These are phyloP conservation scores for Hoplodrina ambigua DNA, from an alignment of 2,888 invertebrate species.

Conservation along the genomic window DNA sequence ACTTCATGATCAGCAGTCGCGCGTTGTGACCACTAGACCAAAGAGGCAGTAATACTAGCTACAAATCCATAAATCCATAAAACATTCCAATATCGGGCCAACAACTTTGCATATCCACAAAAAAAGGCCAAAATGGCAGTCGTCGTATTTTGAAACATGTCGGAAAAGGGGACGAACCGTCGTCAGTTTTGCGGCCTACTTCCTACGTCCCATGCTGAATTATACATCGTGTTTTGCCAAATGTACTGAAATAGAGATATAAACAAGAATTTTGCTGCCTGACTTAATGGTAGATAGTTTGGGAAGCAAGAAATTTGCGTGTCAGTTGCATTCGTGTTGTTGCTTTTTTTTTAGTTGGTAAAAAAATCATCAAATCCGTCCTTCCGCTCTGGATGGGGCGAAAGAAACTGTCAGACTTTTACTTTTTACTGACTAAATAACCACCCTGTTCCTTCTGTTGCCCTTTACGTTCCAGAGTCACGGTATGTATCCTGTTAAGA, in stretches of 20 bases:
- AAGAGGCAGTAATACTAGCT: too few relatives aligned
- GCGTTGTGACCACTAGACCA: too few relatives aligned
- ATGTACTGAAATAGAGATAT: conserved; percentile 39
- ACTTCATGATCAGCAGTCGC: too few relatives aligned
- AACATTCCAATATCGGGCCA: conserved; percentile 29
- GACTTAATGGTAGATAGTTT: background rate
- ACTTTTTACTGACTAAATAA: too few relatives aligned
- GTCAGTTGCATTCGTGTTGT: background rate
- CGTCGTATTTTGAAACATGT: conserved; percentile 47
- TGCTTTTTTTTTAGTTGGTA: too few relatives aligned
- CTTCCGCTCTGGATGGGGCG: too few relatives aligned
- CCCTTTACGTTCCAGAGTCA: too few relatives aligned
- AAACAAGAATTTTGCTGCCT: conserved; percentile 19
- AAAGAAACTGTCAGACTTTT: too few relatives aligned
- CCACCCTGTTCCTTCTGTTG: too few relatives aligned
- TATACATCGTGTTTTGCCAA: conserved; percentile 58
- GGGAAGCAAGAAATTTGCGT: conserved; percentile 12
- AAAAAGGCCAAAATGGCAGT: conserved; percentile 24
- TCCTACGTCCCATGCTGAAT: conserved; percentile 57
- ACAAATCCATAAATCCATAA: conserved; percentile 7
- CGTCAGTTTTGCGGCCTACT: conserved; percentile 56
- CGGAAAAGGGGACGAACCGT: conserved; percentile 54
- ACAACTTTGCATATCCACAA: conserved; percentile 41
- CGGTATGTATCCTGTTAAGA: too few relatives aligned
- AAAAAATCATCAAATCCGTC: too few relatives aligned